Percentiles rank a stretch among this genome's conserved stretches.
Evolutionary conservation across 2,797 vertebrate genomes (phyloP).

Genomic region (Anabas testudineus): DNA sequence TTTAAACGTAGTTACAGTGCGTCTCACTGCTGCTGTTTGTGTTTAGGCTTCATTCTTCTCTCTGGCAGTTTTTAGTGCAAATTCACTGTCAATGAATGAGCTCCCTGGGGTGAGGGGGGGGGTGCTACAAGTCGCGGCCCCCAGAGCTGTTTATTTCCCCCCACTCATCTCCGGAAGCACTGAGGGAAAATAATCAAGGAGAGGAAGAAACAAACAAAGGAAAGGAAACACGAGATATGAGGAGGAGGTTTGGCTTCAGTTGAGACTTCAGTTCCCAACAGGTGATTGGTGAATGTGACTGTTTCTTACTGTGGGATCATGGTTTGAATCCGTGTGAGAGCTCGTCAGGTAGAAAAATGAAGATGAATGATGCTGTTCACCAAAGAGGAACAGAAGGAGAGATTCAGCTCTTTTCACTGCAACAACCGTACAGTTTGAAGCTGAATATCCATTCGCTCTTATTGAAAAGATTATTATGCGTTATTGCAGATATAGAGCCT

Average conservation of each 20-base stretch:
- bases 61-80: slow-evolving; percentile 47
- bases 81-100: slow-evolving; percentile 56
- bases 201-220: slow-evolving; percentile 19
- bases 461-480: not conserved
- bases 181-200: slow-evolving; percentile 27
- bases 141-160: slow-evolving; percentile 57
- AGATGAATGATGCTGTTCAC: no score
- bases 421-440: no score
- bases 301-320: no score
- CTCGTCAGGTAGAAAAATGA: no score
- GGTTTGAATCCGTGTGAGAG: no score
- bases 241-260: not conserved
- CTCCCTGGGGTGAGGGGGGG: slow-evolving; percentile 25
- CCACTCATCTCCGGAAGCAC: slow-evolving; percentile 44
- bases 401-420: no score
- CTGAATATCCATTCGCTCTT: no score
- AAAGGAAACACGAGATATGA: not conserved
- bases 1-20: not conserved
- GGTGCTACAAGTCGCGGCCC: not conserved
- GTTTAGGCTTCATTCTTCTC: slow-evolving; percentile 25
- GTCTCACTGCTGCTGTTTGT: not conserved
- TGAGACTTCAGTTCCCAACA: no score
- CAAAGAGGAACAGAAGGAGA: no score
- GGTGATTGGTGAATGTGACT: no score
- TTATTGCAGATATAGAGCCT: not conserved